Evolutionary conservation across 1,140 invertebrate genomes (phyloP), one percentile per base, ranked within the genome.

Genomic region (Eriosoma lanigerum): DNA sequence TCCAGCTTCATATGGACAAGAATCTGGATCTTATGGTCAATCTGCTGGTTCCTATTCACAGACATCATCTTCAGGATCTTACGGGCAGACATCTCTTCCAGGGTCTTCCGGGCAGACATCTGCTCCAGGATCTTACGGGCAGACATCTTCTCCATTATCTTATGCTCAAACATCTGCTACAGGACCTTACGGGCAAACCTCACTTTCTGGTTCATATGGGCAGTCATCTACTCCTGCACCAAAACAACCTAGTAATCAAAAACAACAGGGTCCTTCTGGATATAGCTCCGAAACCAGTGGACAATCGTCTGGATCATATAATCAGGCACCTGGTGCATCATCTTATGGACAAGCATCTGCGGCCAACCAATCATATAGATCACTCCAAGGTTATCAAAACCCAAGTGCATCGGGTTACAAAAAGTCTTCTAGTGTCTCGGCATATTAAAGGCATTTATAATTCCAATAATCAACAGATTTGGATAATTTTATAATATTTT

Each of bases 341-440:
- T 38, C 62, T 17, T 76, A 76, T 17, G 72, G 72, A 76, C 72
- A 76, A 76, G 32, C 75, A 44, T 6, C 75, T 0, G 4, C 75
- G 1, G 38, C 75, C n/a, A 75, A n/a, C 29, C 54, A 46, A n/a
- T 44, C 24, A 15, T 78, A 78, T 26, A 78, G 46, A 48, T 24
- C 38, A 13, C 21, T 38, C 17, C 75, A 78, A 60, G 56, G 54
- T 58, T 60, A 78, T 38, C 75, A 62, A 29, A 26, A n/a, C 10
- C 75, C 19, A 21, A 8, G 13, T 19, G 38, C 56, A n/a, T 38
- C 75, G 9, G 38, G 29, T 19, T 78, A 78, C 19, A 78, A 78
- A 46, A 76, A 78, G 19, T 12, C 75, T 21, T 21, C 52, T 5
- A 50, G 38, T 48, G 29, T 38, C 29, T 60, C 72, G 38, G 29